Evolutionary conservation across 92 coral and sea anemone species (phyloP), one percentile per base, ranked within the genome.

Genomic region (Scolanthus callimorphus): DNA sequence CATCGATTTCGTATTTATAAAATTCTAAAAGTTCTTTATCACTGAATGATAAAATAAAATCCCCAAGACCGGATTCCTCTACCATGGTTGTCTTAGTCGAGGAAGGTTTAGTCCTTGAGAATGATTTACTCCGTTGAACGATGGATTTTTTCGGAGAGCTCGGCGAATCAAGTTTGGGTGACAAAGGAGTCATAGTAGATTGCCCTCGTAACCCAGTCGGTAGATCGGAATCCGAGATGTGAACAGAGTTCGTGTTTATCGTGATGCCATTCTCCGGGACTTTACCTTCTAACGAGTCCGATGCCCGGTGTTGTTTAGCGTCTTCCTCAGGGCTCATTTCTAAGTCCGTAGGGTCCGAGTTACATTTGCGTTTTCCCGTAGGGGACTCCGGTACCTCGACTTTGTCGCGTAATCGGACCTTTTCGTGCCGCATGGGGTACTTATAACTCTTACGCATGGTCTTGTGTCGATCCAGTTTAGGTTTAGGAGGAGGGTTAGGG

Each of bases 1-100:
- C 88, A 73, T 92, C 96, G 44, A 92, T 92, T 60, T 86, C 95
- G 25, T 86, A 86, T 45, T 78, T 86, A 54, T 86, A 86, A 62
- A 86, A 86, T 46, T 86, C 95, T 48, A 86, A 53, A 51, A 86
- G 85, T 60, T 86, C 89, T 62, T 72, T 67, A 59, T 86, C 95
- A 47, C 83, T 86, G 53, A 86, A 57, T 43, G 85, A 82, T 25
- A 86, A 64, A 61, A 86, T 79, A 20, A 77, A 72, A 27, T 88
- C 82, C 49, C 67, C 75, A 30, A 71, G 24, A 19, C 82, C 73
- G 13, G 57, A 53, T 34, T 56, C 82, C 23, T 60, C 71, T 3
- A 55, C 63, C 49, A 77, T 34, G 49, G 55, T 51, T 30, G 69
- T 73, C n/a, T 65, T 39, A 28, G 77, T 65, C 43, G 27, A 68